phyloP scores from a whole-genome alignment of 1,140 invertebrate species.

The Lasioglossum baleicum region DNA sequence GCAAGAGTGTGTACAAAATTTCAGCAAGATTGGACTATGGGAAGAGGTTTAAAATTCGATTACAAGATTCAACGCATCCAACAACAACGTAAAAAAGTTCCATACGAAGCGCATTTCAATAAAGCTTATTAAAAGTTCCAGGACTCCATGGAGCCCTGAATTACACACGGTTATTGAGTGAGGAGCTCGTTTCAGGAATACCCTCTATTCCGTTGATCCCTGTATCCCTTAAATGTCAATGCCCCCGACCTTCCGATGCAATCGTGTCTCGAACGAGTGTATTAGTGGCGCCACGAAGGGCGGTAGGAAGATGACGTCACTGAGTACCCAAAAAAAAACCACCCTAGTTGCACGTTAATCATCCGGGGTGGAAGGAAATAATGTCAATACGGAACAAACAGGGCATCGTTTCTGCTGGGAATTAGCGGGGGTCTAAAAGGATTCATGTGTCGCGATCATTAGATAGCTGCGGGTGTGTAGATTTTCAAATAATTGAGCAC shows the following conservation, averaged over 20 bases:
- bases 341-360: not conserved
- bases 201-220: not conserved
- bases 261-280: not conserved
- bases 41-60: no score
- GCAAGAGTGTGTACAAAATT: no score
- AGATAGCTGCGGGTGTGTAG: no score
- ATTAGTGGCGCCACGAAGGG: constrained; percentile 36
- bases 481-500: no score
- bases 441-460: not conserved
- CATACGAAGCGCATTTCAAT: no score
- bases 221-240: not conserved
- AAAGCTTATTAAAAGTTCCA: no score
- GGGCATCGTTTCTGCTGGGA: not conserved
- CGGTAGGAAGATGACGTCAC: constrained; percentile 45
- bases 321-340: constrained; percentile 17
- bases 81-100: no score
- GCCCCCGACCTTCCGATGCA: not conserved
- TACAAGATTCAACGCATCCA: no score
- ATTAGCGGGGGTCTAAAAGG: not conserved
- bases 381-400: not conserved
- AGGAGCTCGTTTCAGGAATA: no score
- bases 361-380: not conserved
- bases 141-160: no score
- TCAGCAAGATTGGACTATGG: no score
- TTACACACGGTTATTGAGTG: no score